Base-by-base conservation (phyloP, 1,140 invertebrate genomes). In the Diorhabda carinulata region DNA sequence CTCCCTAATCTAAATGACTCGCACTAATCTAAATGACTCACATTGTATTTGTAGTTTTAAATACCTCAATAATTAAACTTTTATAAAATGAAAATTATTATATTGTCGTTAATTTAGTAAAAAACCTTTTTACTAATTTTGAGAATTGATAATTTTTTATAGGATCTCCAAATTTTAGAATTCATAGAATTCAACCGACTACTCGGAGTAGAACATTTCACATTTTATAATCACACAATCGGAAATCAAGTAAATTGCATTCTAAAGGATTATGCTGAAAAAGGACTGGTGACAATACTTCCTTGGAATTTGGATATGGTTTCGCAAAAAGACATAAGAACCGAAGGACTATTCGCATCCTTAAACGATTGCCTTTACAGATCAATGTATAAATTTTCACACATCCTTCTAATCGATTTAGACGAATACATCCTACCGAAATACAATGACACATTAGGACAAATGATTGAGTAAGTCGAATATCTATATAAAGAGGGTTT, bases 281-380 rank as follows among this genome's bases (percentile, higher is more conserved):
- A 85, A 69, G 91, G 91, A 3, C 80, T 91, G 1, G 88, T 96
- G 3, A 91, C 90, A 9, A 82, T 98, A 44, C 82, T 97, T 72
- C 92, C 93, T 4, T 98, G 96, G 96, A 88, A 92, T 77, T 83
- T 98, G 59, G 91, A 95, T 64, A 93, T 98, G 83, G 83, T 90
- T 43, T 95, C 93, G 0, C 93, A 96, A 80, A 89, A 90, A 76
- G 94, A 97, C 80, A 97, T 97, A 71, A 87, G 94, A 70, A 97
- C 95, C 1, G 94, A 97, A 80, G 94, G 93, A 3, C 85, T 96
- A 59, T 96, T 97, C 78, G 94, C 93, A 0, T 93, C 94, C 0
- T 86, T 97, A 57, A 97, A 98, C 81, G 95, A 98, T 83, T 98
- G 95, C 80, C 86, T 97, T 52, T 96, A 97, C 83, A 84, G 95